Percentiles rank a stretch among this genome's conserved stretches.
Conservation (phyloP, 1,140 invertebrate species). For the Trichoplusia ni region DNA sequence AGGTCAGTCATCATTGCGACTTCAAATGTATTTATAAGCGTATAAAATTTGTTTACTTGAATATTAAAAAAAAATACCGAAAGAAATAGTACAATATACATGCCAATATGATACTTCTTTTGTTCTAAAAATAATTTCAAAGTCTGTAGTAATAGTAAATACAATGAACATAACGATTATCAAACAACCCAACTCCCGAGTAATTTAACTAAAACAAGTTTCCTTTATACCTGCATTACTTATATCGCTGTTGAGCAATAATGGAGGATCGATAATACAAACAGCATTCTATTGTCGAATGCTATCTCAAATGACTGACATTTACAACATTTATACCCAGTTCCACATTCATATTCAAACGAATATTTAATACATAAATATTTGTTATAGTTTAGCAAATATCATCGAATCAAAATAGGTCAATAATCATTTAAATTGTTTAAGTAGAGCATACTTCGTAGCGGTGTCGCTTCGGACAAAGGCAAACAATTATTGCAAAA, state of each 20-base stretch:
- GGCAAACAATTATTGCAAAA: constrained; percentile 80
- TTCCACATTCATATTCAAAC: constrained; percentile 11
- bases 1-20: no score
- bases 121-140: no score
- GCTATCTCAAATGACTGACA: constrained; percentile 7
- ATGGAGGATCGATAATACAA: neutral
- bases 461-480: constrained; percentile 40
- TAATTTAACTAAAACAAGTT: neutral
- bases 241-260: neutral
- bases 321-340: constrained; percentile 12
- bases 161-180: no score
- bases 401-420: neutral
- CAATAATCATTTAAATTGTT: neutral
- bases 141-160: no score
- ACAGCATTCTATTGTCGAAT: neutral
- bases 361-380: constrained; percentile 13
- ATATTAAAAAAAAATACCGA: no score
- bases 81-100: no score
- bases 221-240: neutral
- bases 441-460: constrained; percentile 62
- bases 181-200: no score
- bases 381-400: neutral
- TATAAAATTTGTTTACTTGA: no score
- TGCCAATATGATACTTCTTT: no score
- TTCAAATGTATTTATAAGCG: neutral